phyloP scores from a whole-genome alignment of 1,140 invertebrate species.

The Eriocheir sinensis region DNA sequence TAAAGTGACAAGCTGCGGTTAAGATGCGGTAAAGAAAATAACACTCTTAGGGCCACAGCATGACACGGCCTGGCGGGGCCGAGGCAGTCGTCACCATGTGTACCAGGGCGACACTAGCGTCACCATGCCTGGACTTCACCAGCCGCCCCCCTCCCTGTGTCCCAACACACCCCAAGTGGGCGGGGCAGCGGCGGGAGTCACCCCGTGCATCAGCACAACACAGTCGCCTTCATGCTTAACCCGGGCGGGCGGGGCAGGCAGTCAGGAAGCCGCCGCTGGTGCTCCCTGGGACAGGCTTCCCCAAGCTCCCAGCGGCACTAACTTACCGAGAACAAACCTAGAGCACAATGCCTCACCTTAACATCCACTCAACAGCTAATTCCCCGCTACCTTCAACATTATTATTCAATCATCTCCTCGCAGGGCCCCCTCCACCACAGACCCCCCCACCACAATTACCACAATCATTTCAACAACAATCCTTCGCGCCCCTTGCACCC shows the following conservation, averaged over 20 bases:
- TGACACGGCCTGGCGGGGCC: no score
- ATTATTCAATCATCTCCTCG: neutral
- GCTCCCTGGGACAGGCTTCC: neutral
- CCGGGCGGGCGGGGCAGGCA: no score
- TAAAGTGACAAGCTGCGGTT: conserved; percentile 10
- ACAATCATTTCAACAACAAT: neutral
- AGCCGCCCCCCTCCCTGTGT: no score
- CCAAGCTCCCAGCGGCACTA: neutral
- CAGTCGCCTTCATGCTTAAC: no score
- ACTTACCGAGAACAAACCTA: neutral
- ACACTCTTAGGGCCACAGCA: neutral
- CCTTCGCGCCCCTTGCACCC: neutral
- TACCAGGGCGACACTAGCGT: neutral
- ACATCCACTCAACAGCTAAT: neutral
- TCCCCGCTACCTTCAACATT: neutral
- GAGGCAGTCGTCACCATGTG: no score
- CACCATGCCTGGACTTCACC: no score
- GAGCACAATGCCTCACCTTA: neutral
- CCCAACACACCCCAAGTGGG: no score
- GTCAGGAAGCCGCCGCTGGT: no score
- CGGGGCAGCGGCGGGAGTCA: no score
- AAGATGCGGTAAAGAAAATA: neutral
- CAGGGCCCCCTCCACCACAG: conserved; percentile 35
- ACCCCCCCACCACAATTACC: neutral
- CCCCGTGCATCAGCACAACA: no score